Evolutionary conservation across 2,888 invertebrate genomes (phyloP).

Genomic region (Hofmannophila pseudospretella): DNA sequence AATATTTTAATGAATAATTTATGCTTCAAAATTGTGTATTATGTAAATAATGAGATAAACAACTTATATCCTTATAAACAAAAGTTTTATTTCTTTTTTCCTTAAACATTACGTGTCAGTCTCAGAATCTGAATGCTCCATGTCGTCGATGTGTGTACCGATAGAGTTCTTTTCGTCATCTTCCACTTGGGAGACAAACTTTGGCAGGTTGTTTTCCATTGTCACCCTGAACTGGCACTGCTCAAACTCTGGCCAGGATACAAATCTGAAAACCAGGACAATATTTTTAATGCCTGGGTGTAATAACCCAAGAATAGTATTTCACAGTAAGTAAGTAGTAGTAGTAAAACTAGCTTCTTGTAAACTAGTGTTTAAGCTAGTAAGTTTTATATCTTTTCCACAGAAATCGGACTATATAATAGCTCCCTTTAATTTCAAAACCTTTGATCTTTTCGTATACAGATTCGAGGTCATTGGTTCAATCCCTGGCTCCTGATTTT

Average conservation of each 20-base stretch:
- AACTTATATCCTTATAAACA: slow-evolving; percentile 37
- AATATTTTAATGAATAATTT: slow-evolving; percentile 4
- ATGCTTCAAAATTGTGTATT: slow-evolving; percentile 19
- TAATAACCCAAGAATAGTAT: too few species aligned
- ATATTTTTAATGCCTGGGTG: too few species aligned
- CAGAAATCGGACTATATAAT: too few species aligned
- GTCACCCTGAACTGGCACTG: slow-evolving; percentile 81
- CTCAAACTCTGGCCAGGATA: slow-evolving; percentile 81
- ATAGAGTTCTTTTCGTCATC: slow-evolving; percentile 48
- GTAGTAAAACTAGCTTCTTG: too few species aligned
- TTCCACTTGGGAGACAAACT: slow-evolving; percentile 49
- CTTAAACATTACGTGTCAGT: slow-evolving; percentile 22
- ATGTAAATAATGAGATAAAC: slow-evolving; percentile 38
- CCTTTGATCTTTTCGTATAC: too few species aligned
- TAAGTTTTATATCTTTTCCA: too few species aligned
- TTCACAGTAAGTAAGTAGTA: too few species aligned
- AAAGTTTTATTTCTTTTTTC: slow-evolving; percentile 35
- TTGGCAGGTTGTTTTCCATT: slow-evolving; percentile 79
- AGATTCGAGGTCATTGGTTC: too few species aligned
- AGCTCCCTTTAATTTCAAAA: too few species aligned
- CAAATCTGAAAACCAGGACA: slow-evolving; percentile 62
- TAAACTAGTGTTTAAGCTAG: too few species aligned
- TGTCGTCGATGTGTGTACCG: slow-evolving; percentile 47
- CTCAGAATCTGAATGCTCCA: slow-evolving; percentile 49
- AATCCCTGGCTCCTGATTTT: too few species aligned